phyloP scores from a whole-genome alignment of 1,140 invertebrate species.

The Drosophila sucinea region DNA sequence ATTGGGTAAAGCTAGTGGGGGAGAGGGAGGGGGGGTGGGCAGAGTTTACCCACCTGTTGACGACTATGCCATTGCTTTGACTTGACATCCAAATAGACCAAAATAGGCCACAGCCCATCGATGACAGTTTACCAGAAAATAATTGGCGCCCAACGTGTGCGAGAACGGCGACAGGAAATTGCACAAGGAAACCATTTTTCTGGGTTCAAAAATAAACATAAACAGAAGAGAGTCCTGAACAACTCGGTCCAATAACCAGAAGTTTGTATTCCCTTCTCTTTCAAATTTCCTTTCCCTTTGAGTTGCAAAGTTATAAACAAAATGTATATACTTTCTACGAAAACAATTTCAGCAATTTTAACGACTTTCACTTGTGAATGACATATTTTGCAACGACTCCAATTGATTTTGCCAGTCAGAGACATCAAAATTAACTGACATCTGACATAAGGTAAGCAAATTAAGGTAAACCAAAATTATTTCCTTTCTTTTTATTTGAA shows the following conservation, averaged over 20 bases:
- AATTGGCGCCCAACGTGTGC: conserved; percentile 37
- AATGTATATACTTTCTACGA: neutral
- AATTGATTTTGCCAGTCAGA: neutral
- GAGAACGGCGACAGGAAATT: conserved; percentile 39
- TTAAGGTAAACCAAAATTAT: neutral
- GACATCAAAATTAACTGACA: neutral
- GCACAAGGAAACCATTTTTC: conserved; percentile 41
- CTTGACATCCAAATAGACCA: no score
- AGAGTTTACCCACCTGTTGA: no score
- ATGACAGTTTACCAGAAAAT: conserved; percentile 35
- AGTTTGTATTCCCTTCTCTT: neutral
- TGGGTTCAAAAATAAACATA: neutral
- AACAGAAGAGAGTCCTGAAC: conserved; percentile 12
- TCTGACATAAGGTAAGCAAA: neutral
- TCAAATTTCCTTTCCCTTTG: neutral
- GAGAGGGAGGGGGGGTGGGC: neutral
- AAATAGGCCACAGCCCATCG: neutral
- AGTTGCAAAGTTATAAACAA: no score
- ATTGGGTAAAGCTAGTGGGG: neutral
- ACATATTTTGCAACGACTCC: neutral
- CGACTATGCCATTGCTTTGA: no score
- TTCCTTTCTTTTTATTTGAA: no score
- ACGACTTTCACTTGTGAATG: neutral
- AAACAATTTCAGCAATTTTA: neutral
- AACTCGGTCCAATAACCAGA: neutral